Evolutionary conservation across 2,113 vertebrate species (phyloP).

Genomic region (western clawed frog (Xenopus tropicalis)): UCB_Xtro_10.0 CM004448.2:57721001-57721500

Average conservation of each 20-base stretch:
- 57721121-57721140: conserved; percentile 38
- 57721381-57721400: conserved; percentile 1
- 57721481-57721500: not conserved
- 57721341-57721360: conserved; percentile 24
- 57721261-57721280: conserved; percentile 39
- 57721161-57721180: conserved; percentile 44
- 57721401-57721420: conserved; percentile 28
- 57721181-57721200: conserved; percentile 42
- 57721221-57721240: conserved; percentile 44
- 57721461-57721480: conserved; percentile 14
- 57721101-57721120: conserved; percentile 37
- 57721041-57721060: not conserved
- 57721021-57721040: not conserved
- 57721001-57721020: no score
- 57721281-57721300: conserved; percentile 44
- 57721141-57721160: conserved; percentile 33
- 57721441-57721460: conserved; percentile 31
- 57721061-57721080: not conserved
- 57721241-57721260: conserved; percentile 42
- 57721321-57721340: conserved; percentile 16
- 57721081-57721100: conserved; percentile 6
- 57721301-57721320: conserved; percentile 38
- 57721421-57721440: conserved; percentile 14
- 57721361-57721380: conserved; percentile 27
- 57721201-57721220: conserved; percentile 38